Conservation (phyloP, 2,113 vertebrate species). For the Pelmatolapia mariae region DNA sequence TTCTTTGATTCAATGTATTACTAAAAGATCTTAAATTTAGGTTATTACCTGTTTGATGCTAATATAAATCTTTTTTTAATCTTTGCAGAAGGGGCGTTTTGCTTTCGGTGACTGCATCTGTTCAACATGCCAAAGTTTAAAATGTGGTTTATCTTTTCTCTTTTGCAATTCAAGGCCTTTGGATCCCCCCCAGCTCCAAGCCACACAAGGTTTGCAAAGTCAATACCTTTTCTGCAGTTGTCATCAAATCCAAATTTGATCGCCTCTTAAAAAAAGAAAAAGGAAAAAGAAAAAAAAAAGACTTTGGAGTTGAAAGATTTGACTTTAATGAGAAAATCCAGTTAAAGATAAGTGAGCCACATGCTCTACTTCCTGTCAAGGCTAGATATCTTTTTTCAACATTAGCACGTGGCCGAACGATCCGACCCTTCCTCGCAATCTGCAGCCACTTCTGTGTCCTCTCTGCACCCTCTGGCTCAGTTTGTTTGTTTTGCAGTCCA, state of each 20-base stretch:
- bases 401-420: not conserved
- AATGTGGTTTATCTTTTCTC: not conserved
- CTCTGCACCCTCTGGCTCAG: not conserved
- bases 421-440: not conserved
- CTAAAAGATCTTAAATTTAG: not conserved
- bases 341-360: not conserved
- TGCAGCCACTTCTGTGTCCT: not conserved
- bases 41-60: not conserved
- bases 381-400: not conserved
- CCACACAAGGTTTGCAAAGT: not conserved
- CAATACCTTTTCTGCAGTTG: not conserved
- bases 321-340: not conserved
- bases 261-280: not conserved
- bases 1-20: not conserved
- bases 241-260: not conserved
- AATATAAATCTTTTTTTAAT: not conserved
- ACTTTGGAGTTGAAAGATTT: not conserved
- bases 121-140: not conserved
- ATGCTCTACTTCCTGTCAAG: not conserved
- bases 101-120: not conserved
- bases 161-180: constrained; percentile 2
- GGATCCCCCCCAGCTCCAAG: not conserved
- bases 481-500: not conserved
- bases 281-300: not conserved
- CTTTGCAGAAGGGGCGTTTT: not conserved